phyloP scores from a whole-genome alignment of 2,113 vertebrate genomes.

The Brachypodius melanocephalos region DNA sequence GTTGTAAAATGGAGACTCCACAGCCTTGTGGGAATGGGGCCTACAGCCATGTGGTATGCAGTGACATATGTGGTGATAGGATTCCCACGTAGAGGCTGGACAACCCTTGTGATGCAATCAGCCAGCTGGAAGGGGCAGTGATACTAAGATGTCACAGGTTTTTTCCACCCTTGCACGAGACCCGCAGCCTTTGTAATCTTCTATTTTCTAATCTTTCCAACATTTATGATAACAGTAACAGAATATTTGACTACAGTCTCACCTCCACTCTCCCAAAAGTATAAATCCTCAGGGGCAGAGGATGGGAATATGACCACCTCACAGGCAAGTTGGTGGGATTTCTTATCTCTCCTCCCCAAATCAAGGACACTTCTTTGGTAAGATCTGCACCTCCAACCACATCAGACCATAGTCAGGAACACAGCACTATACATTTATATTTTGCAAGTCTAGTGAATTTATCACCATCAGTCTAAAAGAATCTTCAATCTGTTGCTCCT shows the following conservation, averaged over 20 bases:
- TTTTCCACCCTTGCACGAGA: not conserved
- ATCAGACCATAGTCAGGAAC: not conserved
- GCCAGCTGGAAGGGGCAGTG: not conserved
- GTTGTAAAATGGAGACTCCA: not conserved
- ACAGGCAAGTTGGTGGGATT: not conserved
- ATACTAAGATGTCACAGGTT: not conserved
- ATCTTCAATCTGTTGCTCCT: not conserved
- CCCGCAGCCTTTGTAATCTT: not conserved
- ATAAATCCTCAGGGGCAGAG: not conserved
- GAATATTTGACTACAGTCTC: not conserved
- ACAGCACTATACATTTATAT: not conserved
- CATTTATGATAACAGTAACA: not conserved
- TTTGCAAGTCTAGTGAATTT: not conserved
- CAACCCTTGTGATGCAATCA: not conserved
- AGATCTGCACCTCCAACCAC: not conserved
- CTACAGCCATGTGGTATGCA: too few relatives aligned
- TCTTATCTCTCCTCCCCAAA: not conserved
- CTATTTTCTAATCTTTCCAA: not conserved
- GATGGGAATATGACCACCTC: not conserved
- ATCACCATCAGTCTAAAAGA: not conserved
- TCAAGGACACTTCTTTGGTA: not conserved
- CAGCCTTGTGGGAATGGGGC: not conserved
- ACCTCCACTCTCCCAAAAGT: not conserved
- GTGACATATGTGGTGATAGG: not conserved
- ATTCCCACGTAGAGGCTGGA: not conserved